These are phyloP conservation scores for Belonocnema kinseyi DNA, from an alignment of 1,140 invertebrate species.

Conservation along the genomic window DNA sequence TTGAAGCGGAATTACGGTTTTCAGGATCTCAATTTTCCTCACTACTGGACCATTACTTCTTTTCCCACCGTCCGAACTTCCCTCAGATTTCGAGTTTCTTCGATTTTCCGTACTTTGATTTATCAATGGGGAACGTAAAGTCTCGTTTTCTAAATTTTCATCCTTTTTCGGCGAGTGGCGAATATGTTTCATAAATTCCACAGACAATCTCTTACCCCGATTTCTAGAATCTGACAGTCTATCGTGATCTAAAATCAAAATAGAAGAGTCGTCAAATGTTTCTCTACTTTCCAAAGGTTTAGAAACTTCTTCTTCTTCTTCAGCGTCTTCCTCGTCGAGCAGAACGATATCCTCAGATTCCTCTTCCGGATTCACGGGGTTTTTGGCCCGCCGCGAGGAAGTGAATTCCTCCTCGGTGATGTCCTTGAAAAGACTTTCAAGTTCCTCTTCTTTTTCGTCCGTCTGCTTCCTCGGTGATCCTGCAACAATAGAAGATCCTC, in stretches of 20 bases:
- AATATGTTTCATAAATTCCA: neutral
- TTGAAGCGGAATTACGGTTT: too few species aligned
- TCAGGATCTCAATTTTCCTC: neutral
- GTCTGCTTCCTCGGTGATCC: neutral
- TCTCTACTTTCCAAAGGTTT: neutral
- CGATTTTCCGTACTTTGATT: neutral
- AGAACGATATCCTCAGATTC: constrained; percentile 3
- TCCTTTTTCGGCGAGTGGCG: neutral
- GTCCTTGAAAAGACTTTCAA: neutral
- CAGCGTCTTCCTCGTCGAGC: neutral
- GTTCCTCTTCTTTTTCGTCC: neutral
- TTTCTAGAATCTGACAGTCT: too few species aligned
- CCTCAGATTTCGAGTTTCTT: neutral
- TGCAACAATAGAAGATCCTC: constrained; percentile 28
- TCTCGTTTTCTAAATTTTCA: neutral
- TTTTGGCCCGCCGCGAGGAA: neutral
- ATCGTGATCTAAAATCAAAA: neutral
- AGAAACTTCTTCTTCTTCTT: neutral
- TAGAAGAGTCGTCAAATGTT: neutral
- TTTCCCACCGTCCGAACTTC: neutral
- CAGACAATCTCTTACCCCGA: neutral
- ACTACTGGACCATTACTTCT: neutral
- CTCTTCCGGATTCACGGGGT: neutral
- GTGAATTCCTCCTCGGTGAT: constrained; percentile 1
- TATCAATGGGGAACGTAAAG: neutral